Evolutionary conservation across 64 coral and sea anemone species (phyloP).

Genomic region (Pachyseris speciosa): DNA sequence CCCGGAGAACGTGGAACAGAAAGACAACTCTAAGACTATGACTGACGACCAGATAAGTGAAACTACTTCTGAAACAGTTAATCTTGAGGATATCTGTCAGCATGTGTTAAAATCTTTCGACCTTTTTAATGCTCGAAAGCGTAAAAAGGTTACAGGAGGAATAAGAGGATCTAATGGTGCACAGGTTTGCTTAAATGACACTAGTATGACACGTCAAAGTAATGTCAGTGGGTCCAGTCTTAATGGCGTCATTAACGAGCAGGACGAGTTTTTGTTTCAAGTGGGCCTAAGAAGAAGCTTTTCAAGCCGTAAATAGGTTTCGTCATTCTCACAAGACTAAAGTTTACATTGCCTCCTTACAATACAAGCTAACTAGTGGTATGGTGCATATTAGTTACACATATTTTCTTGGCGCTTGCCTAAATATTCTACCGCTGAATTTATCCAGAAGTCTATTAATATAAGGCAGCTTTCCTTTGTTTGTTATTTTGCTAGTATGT

Average conservation of each 20-base stretch:
- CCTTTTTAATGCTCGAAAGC: constrained; percentile 2
- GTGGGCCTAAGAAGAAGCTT: constrained; percentile 4
- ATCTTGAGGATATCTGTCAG: constrained; percentile 22
- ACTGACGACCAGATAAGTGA: neutral
- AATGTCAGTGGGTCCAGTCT: neutral
- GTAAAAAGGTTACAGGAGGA: neutral
- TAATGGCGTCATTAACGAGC: neutral
- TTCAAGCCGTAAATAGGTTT: neutral
- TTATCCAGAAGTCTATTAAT: too few species aligned
- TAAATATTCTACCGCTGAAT: too few species aligned
- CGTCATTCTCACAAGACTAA: neutral
- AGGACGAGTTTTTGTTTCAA: constrained; percentile 23
- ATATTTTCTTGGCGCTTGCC: too few species aligned
- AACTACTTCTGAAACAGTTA: neutral
- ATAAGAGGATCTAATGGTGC: neutral
- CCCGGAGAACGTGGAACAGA: neutral
- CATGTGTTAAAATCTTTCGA: constrained; percentile 44
- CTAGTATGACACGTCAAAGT: neutral
- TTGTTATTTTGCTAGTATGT: too few species aligned
- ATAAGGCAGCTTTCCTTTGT: too few species aligned
- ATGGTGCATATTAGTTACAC: neutral
- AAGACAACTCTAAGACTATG: neutral
- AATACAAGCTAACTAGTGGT: neutral
- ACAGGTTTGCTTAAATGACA: neutral
- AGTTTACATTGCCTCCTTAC: neutral